Evolutionary conservation across 2,797 vertebrate species (phyloP), one percentile per base, ranked within the genome.

Genomic region (Spinus pinus): DNA sequence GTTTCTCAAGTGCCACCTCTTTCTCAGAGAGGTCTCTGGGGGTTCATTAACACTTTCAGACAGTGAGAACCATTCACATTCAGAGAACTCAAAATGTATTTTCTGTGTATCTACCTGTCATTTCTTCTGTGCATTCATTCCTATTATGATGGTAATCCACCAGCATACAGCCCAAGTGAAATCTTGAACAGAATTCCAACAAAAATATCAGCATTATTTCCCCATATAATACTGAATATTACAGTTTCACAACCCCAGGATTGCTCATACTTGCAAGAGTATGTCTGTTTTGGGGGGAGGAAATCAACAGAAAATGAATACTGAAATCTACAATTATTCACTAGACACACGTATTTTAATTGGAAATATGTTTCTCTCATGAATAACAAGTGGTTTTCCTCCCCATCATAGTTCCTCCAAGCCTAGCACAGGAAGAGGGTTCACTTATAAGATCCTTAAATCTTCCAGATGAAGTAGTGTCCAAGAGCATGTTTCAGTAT

Each of bases 201-300:
- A 70, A 54, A 85, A 91, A 41, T 39, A 69, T 33, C 16, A 49
- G 4, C 35, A 64, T 23, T 70, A n/a, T 57, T 86, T 79, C 49
- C 41, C 37, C 88, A 81, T 41, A 67, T 49, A 37, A 13, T 37
- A 27, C 9, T 25, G 74, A 70, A 85, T 37, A 41, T 20, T 44
- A 81, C 15, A 35, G 7, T 25, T 88, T 81, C 31, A 28, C 42
- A 71, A 19, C 12, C 58, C 30, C 31, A 77, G 37, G 14, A 39
- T 31, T 81, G 56, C 33, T 57, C 33, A 18, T 35, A 57, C 33
- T 57, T 35, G 10, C 16, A 92, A 70, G 6, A 53, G 12, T 20
- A n/a, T 7, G 3, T 42, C 46, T 31, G 4, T 21, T 79, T 81
- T 4, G 0, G 1, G 7, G 9, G 2, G 4, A 7, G 5, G 16